Base-by-base conservation (phyloP, 2,888 invertebrate species). In the Schizotus pectinicornis region DNA sequence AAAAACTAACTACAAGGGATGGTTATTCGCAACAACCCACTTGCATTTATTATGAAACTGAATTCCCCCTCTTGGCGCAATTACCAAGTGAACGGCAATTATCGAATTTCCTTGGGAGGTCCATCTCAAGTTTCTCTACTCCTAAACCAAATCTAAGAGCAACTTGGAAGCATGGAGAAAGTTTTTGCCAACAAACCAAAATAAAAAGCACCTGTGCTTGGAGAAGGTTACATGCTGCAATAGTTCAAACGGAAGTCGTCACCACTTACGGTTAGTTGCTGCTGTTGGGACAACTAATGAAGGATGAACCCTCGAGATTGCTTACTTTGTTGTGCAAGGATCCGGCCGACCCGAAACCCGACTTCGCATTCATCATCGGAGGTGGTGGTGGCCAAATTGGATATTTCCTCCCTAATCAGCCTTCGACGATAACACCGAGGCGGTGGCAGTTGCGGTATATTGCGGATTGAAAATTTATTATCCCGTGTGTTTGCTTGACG, bases 391-490 rank as follows among this genome's bases (percentile, higher is more conserved):
- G 7, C 38, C 9, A 37, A 37, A 37, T 37, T 37, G 12, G 32
- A 32, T 43, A 31, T 42, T 42, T 42, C 31, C 42, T 42, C 9
- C 6, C 1, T 9, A 42, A 42, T 42, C 42, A 42, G 32, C 14
- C 42, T 7, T 22, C 12, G 49, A 31, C 32, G 39, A 49, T 49
- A 49, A 37, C 22, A 30, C 47, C 11, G 3, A 11, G 2, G 12
- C 35, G 33, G 37, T 30, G 42, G 34, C 12, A 32, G 32, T 32
- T 12, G 14, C 11, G n/a, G 2, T 7, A n/a, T 43, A 43, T 22
- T 22, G 36, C 14, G 33, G 31, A 34, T 42, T 53, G 36, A n/a
- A 13, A 37, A 42, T 50, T 53, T 49, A 14, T 45, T 42, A 8
- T 11, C 22, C 12, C 34, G 11, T 11, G 11, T 32, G 36, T 43